Percentiles rank a stretch among this genome's conserved stretches.
Conservation (phyloP, 2,113 vertebrate genomes). For the Malurus alboscapulatus region DNA sequence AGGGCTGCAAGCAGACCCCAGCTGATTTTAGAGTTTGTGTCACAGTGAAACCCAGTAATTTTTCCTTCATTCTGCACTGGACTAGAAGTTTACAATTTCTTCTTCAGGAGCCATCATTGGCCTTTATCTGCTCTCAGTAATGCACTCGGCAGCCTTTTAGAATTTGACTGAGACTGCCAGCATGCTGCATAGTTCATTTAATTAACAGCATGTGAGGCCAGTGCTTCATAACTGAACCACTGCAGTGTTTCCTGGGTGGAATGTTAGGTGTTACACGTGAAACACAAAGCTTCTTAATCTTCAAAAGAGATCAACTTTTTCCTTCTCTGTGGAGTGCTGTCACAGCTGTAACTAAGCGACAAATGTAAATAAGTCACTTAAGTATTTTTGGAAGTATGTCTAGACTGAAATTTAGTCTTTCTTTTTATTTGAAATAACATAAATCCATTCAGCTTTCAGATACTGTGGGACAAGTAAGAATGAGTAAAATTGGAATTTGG, state of each 20-base stretch:
- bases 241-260: constrained; percentile 8
- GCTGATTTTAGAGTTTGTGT: background rate
- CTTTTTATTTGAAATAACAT: constrained; percentile 14
- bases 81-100: background rate
- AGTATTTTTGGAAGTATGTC: constrained; percentile 9
- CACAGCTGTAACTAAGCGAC: background rate
- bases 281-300: background rate
- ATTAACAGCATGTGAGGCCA: background rate
- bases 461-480: background rate
- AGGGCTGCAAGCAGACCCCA: background rate
- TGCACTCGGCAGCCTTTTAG: background rate
- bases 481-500: background rate
- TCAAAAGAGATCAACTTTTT: background rate
- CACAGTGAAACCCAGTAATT: background rate
- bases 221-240: background rate
- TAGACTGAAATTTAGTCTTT: constrained; percentile 36
- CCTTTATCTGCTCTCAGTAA: background rate
- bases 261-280: background rate
- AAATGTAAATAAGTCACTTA: constrained; percentile 15
- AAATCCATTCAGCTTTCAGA: constrained; percentile 6
- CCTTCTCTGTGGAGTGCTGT: background rate
- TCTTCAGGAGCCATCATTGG: background rate
- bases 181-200: background rate
- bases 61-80: background rate
- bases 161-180: background rate